phyloP scores from a whole-genome alignment of 2,113 vertebrate genomes.

The Galemys pyrenaicus region DNA sequence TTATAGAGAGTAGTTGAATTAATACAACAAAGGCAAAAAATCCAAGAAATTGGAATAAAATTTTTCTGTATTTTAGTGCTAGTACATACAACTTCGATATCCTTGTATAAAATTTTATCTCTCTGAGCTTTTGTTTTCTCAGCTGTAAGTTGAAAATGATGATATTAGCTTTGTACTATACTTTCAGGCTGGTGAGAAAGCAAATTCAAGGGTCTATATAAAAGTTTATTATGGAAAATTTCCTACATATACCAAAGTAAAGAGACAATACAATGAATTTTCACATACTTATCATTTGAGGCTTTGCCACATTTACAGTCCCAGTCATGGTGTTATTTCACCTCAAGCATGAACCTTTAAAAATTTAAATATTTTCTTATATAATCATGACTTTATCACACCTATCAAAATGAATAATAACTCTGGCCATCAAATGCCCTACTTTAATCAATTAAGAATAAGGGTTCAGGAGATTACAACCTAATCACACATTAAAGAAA shows the following conservation, averaged over 20 bases:
- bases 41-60: not conserved
- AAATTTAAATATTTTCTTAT: not conserved
- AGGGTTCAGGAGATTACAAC: not conserved
- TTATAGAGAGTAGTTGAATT: not conserved
- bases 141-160: not conserved
- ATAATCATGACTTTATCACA: not conserved
- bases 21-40: not conserved
- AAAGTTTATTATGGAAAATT: not conserved
- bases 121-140: not conserved
- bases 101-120: not conserved
- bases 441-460: not conserved
- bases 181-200: not conserved
- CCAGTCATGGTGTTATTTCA: not conserved
- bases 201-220: not conserved
- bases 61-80: not conserved
- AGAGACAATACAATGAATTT: not conserved
- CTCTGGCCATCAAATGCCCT: not conserved
- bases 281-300: not conserved
- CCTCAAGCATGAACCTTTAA: not conserved
- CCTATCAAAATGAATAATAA: not conserved
- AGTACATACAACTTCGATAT: not conserved
- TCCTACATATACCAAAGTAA: not conserved
- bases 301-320: not conserved
- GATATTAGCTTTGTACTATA: not conserved
- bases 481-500: not conserved